Evolutionary conservation across 2,888 invertebrate genomes (phyloP).

Genomic region (Tetragnatha montana): DNA sequence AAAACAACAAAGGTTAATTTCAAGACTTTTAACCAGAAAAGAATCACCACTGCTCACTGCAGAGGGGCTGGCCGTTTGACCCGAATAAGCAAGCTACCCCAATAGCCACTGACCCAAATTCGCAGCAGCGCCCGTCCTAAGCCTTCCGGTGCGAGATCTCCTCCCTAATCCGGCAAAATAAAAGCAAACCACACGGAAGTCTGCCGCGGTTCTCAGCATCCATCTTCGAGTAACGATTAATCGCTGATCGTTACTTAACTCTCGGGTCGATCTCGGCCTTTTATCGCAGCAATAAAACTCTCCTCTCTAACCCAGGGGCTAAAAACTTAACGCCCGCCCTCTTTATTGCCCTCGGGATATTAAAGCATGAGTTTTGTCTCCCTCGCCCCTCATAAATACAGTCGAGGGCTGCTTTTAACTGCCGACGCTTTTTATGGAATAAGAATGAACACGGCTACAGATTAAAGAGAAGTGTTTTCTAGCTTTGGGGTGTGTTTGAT

Average conservation of each 20-base stretch:
- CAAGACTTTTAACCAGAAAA: no score
- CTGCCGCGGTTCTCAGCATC: background rate
- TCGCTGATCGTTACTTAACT: slow-evolving; percentile 31
- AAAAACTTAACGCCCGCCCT: slow-evolving; percentile 48
- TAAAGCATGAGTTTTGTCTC: slow-evolving; percentile 21
- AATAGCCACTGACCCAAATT: no score
- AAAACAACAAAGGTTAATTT: no score
- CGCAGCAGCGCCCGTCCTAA: no score
- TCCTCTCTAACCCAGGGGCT: slow-evolving; percentile 16
- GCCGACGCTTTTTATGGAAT: slow-evolving; percentile 21
- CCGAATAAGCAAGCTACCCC: no score
- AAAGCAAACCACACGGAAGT: background rate
- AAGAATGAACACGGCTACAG: background rate
- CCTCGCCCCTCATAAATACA: slow-evolving; percentile 15
- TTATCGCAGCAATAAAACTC: slow-evolving; percentile 54
- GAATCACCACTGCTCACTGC: no score
- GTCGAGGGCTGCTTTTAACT: slow-evolving; percentile 29
- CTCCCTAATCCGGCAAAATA: no score
- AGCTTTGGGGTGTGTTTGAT: background rate
- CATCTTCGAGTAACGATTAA: slow-evolving; percentile 5
- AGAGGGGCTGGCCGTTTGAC: no score
- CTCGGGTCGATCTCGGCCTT: slow-evolving; percentile 13
- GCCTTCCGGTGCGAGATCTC: no score
- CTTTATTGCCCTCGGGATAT: slow-evolving; percentile 25
- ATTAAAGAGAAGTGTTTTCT: background rate